Evolutionary conservation across 1,140 invertebrate genomes (phyloP), one percentile per base, ranked within the genome.

Genomic region (Mizuhopecten yessoensis): DNA sequence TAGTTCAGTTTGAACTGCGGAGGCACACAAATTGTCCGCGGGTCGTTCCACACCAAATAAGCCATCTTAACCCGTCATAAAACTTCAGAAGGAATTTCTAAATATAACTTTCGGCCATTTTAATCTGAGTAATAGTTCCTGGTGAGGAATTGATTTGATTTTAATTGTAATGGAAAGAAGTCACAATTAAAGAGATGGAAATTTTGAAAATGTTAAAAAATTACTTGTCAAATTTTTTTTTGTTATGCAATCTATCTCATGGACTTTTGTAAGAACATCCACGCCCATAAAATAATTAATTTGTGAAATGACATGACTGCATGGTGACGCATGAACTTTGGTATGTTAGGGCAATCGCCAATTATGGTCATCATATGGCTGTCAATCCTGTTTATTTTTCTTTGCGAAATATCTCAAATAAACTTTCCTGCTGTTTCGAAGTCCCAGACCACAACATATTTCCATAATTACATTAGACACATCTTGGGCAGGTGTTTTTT

Each of bases 41-140:
- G 57, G 57, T 75, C 57, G 57, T 75, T 75, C 57, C 57, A 75
- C 57, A 75, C 57, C 57, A n/a, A 1, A 75, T 75, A n/a, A 75
- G 57, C 57, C 57, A 75, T 75, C 57, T 75, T 23, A 75, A 29
- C n/a, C 57, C 29, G 57, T 75, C 57, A n/a, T n/a, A n/a, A n/a
- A n/a, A n/a, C n/a, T n/a, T n/a, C n/a, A 75, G 23, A 29, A 29
- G 29, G n/a, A 29, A 29, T 75, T 11, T 75, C 23, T 29, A 75
- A 75, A 1, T 75, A 75, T 75, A 75, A 75, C 57, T 29, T 23
- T 17, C 57, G 23, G n/a, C 57, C 9, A 75, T 75, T 75, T 75
- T 75, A 11, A 75, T 1, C 20, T 20, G 2, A 9, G 45, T 49
- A n/a, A n/a, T n/a, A n/a, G n/a, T 75, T 9, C 42, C 17, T 45